Percentiles rank a stretch among this genome's conserved stretches.
phyloP scores from a whole-genome alignment of 2,113 vertebrate genomes.

The Amblyornis subalaris region DNA sequence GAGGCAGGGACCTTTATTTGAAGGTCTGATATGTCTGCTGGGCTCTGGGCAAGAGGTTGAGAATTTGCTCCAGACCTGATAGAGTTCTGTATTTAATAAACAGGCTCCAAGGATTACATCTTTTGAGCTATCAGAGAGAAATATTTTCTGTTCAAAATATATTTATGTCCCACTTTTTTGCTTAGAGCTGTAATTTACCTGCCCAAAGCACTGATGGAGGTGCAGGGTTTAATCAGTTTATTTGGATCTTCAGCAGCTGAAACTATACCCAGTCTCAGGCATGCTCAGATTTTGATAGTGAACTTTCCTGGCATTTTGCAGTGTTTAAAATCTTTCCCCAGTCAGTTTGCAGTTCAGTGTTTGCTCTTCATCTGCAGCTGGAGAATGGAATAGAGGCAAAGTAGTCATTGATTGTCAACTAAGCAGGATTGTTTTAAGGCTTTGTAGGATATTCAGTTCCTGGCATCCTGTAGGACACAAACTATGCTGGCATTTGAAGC shows the following conservation, averaged over 20 bases:
- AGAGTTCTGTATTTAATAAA: not conserved
- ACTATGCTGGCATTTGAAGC: not conserved
- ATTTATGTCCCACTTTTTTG: not conserved
- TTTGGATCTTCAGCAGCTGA: not conserved
- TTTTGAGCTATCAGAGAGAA: not conserved
- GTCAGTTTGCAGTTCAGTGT: not conserved
- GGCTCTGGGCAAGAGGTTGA: not conserved
- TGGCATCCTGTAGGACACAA: not conserved
- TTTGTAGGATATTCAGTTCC: not conserved
- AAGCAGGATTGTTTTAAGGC: not conserved
- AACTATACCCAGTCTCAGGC: not conserved
- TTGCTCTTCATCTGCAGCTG: not conserved
- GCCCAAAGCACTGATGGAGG: not conserved
- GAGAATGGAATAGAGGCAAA: not conserved
- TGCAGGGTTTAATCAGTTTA: not conserved
- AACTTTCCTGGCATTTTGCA: not conserved
- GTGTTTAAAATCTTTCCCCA: not conserved
- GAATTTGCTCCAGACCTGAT: not conserved
- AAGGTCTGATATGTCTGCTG: not conserved
- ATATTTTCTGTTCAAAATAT: not conserved
- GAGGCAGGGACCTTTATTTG: not conserved
- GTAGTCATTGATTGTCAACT: not conserved
- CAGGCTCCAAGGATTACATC: not conserved
- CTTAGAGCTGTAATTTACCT: not conserved
- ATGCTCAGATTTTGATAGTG: not conserved